These are phyloP conservation scores for Euura lappo DNA, from an alignment of 1,140 invertebrate species.

Conservation along the genomic window DNA sequence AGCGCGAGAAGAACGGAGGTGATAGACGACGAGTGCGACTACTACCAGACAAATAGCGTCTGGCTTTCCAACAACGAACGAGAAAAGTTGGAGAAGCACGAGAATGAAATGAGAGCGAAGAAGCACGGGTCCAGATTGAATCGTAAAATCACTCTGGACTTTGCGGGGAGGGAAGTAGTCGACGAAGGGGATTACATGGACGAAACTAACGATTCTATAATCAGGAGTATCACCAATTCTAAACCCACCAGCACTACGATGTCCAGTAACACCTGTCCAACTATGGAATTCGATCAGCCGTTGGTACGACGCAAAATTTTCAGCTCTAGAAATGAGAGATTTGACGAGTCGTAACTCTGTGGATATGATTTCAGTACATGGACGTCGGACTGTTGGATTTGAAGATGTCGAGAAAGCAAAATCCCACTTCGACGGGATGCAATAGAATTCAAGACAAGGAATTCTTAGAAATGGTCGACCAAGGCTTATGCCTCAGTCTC, in stretches of 20 bases:
- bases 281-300: slow-evolving; percentile 40
- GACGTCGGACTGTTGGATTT: slow-evolving; percentile 19
- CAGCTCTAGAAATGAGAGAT: slow-evolving; percentile 4
- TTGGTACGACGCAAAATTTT: slow-evolving; percentile 27
- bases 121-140: slow-evolving; percentile 73
- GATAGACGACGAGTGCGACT: slow-evolving; percentile 95
- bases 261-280: slow-evolving; percentile 30
- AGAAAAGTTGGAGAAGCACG: slow-evolving; percentile 71
- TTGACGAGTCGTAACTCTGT: neutral
- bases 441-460: slow-evolving; percentile 81
- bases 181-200: slow-evolving; percentile 53
- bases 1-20: slow-evolving; percentile 87
- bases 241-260: neutral
- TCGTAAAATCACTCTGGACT: slow-evolving; percentile 82
- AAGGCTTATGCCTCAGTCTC: slow-evolving; percentile 90
- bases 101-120: slow-evolving; percentile 71
- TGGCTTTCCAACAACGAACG: slow-evolving; percentile 81
- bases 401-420: slow-evolving; percentile 13
- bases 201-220: slow-evolving; percentile 32
- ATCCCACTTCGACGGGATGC: slow-evolving; percentile 30
- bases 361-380: slow-evolving; percentile 33
- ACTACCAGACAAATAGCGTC: slow-evolving; percentile 82
- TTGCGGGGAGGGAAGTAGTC: slow-evolving; percentile 71
- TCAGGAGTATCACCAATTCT: slow-evolving; percentile 37
- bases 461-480: slow-evolving; percentile 86